phyloP scores from a whole-genome alignment of 1,140 invertebrate genomes.

The Pseudomyrmex flavicornis region DNA sequence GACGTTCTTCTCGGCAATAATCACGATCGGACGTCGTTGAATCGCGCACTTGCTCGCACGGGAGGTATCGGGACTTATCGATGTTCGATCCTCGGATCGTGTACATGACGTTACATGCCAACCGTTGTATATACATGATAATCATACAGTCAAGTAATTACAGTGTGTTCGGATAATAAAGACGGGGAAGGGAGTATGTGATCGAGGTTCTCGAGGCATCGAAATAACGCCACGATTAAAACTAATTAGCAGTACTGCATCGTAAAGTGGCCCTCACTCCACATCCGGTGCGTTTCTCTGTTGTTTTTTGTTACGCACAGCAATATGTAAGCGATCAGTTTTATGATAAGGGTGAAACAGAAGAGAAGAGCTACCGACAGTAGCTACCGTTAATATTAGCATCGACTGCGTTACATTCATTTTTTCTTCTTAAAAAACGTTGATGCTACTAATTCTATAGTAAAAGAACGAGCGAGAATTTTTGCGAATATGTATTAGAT shows the following conservation, averaged over 20 bases:
- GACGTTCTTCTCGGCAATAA: constrained; percentile 26
- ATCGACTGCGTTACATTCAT: background rate
- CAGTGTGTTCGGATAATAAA: constrained; percentile 33
- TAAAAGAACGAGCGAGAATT: background rate
- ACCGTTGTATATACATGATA: constrained; percentile 40
- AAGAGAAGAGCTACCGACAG: no score
- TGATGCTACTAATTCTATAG: background rate
- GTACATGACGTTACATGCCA: constrained; percentile 39
- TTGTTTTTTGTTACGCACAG: background rate
- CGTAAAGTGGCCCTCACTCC: constrained; percentile 28
- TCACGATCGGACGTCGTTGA: constrained; percentile 30
- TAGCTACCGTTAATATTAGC: no score
- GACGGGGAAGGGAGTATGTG: constrained; percentile 12
- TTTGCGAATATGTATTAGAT: background rate
- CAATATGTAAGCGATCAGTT: background rate
- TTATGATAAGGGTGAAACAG: no score
- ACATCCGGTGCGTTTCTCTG: background rate
- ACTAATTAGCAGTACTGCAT: constrained; percentile 45
- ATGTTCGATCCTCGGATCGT: constrained; percentile 21
- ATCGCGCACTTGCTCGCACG: constrained; percentile 37
- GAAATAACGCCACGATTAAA: constrained; percentile 38
- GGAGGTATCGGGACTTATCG: constrained; percentile 51
- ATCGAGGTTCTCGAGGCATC: constrained; percentile 2
- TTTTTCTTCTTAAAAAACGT: background rate
- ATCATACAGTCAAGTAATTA: constrained; percentile 42